Evolutionary conservation across 2,888 invertebrate species (phyloP).

Genomic region (Andrena dorsata): DNA sequence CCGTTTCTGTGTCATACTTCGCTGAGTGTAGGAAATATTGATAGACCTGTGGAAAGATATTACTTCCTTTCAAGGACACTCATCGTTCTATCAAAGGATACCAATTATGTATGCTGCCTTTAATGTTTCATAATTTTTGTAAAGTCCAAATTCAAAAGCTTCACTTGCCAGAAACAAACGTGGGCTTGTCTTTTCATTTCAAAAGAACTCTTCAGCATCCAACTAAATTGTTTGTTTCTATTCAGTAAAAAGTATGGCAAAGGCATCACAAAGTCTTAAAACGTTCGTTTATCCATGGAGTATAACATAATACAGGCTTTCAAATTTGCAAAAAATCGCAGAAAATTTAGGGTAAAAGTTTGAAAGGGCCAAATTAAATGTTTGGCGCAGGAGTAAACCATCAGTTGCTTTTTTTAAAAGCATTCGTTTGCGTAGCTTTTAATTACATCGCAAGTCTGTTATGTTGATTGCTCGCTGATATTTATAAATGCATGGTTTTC

Average conservation of each 20-base stretch:
- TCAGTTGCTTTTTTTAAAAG: conserved; percentile 3
- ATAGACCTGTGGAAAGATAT: neutral
- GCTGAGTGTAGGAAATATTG: neutral
- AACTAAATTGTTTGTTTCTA: too few species aligned
- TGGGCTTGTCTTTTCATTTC: too few species aligned
- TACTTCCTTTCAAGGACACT: too few species aligned
- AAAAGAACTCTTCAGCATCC: too few species aligned
- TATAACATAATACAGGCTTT: neutral
- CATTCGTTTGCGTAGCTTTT: conserved; percentile 16
- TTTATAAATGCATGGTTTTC: conserved; percentile 53
- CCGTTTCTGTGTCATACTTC: neutral
- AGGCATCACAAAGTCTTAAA: neutral
- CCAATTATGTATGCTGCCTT: too few species aligned
- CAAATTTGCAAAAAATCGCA: neutral
- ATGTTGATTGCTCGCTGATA: conserved; percentile 3
- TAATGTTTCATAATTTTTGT: too few species aligned
- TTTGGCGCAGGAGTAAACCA: neutral
- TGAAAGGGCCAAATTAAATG: neutral
- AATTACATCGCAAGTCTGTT: neutral
- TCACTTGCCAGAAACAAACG: too few species aligned
- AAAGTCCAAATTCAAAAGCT: too few species aligned
- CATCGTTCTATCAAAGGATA: neutral
- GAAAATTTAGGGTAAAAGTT: neutral
- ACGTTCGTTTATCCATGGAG: neutral
- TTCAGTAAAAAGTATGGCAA: neutral